Base-by-base conservation (phyloP, 64 coral and sea anemone genomes). In the Stylophora pistillata region DNA sequence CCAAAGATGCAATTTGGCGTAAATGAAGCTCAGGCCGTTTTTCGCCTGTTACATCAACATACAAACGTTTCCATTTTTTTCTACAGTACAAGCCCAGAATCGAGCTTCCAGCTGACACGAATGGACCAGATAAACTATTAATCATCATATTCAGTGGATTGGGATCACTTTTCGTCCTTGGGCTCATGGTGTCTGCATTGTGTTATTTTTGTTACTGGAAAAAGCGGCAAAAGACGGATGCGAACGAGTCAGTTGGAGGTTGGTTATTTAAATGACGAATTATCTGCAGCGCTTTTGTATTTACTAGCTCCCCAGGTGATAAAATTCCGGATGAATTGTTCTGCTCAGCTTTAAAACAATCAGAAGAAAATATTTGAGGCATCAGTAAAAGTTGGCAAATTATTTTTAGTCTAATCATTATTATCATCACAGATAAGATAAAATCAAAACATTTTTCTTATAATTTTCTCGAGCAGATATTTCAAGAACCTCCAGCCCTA, bases 141-240 rank as follows among this genome's bases (percentile, higher is more conserved):
- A 1, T 86, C 14, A 86, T 92, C 31, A 85, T 92, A 13, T 9
- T 64, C 7, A 71, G 58, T 4, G 34, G 71, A 31, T 58, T 92
- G 58, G 71, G 71, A 18, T 58, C 30, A 26, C 78, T 86, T 79
- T 17, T 86, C 34, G 13, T 92, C 21, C n/a, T 92, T 33, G 61
- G 81, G n/a, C 25, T 86, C 20, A 26, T 78, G 16, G 72, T 86
- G 16, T 73, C 90, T 57, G 32, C 55, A 31, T 27, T 69, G 11
- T 17, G 73, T 55, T 92, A 92, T 53, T 92, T 77, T 85, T 92
- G 82, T 52, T 92, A 85, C 31, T 92, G 90, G 90, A 92, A 78
- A 30, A 85, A 77, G 75, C 33, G 61, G 20, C 87, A 10, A 89
- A 74, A 25, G 1, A 53, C 15, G 10, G 28, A 21, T 25, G 31